A percentile compares a stretch with the other conserved stretches of the same genome.
These are phyloP conservation scores for Diplolepis rosae DNA, from an alignment of 2,888 invertebrate species.

Conservation along the genomic window DNA sequence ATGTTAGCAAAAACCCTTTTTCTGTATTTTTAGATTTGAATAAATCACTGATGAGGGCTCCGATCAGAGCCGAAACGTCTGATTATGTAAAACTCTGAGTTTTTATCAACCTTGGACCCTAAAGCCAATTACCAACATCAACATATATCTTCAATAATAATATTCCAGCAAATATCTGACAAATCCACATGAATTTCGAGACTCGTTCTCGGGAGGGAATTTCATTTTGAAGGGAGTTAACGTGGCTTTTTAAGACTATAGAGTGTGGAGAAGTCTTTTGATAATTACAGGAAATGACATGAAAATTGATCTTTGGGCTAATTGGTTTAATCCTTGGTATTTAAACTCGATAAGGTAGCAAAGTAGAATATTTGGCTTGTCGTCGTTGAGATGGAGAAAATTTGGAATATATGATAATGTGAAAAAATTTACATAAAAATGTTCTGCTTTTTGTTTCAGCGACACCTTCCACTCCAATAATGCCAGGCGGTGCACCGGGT, in stretches of 20 bases:
- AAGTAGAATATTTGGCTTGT: not conserved
- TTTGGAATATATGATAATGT: not conserved
- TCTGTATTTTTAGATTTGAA: too few relatives aligned
- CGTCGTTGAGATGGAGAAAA: not conserved
- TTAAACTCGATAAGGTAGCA: constrained; percentile 12
- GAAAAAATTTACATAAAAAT: constrained; percentile 24
- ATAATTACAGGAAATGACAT: constrained; percentile 3
- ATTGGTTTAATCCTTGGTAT: too few relatives aligned
- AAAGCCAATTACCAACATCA: too few relatives aligned
- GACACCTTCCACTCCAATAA: constrained; percentile 76
- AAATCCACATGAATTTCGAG: not conserved
- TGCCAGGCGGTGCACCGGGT: constrained; percentile 87
- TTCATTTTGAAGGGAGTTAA: constrained; percentile 9
- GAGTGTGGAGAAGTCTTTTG: not conserved
- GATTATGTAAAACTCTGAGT: too few relatives aligned
- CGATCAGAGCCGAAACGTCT: too few relatives aligned
- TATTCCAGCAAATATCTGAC: too few relatives aligned
- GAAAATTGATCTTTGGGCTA: constrained; percentile 5
- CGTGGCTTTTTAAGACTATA: not conserved
- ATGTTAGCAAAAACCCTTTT: too few relatives aligned
- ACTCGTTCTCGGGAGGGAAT: not conserved
- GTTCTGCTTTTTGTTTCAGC: constrained; percentile 67
- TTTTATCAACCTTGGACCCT: too few relatives aligned
- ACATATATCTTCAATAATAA: too few relatives aligned
- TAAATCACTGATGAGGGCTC: too few relatives aligned